Base-by-base conservation (phyloP, 2,888 invertebrate species). In the Drosophila nigricruria region DNA sequence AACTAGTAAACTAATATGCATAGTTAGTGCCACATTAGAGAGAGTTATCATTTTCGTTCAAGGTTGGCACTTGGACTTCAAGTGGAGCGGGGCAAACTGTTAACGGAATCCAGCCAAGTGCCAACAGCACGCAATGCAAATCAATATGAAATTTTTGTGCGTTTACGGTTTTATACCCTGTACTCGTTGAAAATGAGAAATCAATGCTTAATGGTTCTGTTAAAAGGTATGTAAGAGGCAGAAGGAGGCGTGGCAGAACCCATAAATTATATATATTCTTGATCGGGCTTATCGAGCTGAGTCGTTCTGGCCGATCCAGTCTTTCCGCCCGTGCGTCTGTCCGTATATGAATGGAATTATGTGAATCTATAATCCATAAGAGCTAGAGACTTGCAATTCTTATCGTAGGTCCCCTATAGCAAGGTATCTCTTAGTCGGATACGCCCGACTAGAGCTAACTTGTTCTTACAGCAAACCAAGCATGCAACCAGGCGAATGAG, bases 101-200 rank as follows among this genome's bases (percentile, higher is more conserved):
- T 32, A 64, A 53, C 52, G 65, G 50, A 61, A 38, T 12, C 47
- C 58, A 42, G 42, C 59, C 49, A 82, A 82, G 77, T 72, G 79
- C 81, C 62, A 65, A 49, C 57, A 40, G 47, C 89, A 84, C 89
- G 83, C 83, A 88, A 88, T 64, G 70, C 59, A 75, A 82, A 88
- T 86, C 83, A 88, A 84, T 86, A 88, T 36, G 27, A 52, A 47
- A 23, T 53, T 42, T 20, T 5, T n/a, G n/a, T n/a, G n/a, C 10
- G 12, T 47, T n/a, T 16, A n/a, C 10, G 9, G 12, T 25, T 2
- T 12, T 5, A 30, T 49, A 18, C 47, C 27, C 27, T 49, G 16
- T 6, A 12, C n/a, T 3, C 10, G 12, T 9, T 30, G 9, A 27
- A n/a, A n/a, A 2, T 4, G 4, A 1, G 27, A 2, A 27, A 27